Evolutionary conservation across 2,888 invertebrate species (phyloP).

Genomic region (Leucoma salicis): DNA sequence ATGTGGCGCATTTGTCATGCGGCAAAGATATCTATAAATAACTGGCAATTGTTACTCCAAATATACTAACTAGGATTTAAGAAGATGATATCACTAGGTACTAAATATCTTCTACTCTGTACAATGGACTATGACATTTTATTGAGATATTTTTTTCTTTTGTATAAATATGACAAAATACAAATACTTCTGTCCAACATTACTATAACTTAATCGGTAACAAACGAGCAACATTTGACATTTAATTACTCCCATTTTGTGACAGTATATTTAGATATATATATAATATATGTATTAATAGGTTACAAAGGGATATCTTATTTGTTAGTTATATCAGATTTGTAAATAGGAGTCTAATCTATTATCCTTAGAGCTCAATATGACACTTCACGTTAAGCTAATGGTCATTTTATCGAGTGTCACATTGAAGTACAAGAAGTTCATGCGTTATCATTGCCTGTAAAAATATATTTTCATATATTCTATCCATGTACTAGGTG

Average conservation of each 20-base stretch:
- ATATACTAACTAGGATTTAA: conserved; percentile 74
- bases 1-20: conserved; percentile 67
- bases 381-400: conserved; percentile 19
- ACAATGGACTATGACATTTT: conserved; percentile 79
- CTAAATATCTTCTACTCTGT: conserved; percentile 76
- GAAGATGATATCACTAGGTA: conserved; percentile 66
- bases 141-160: conserved; percentile 76
- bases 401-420: conserved; percentile 17
- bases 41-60: conserved; percentile 71
- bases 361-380: conserved; percentile 31
- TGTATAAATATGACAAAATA: conserved; percentile 81
- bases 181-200: conserved; percentile 72
- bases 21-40: conserved; percentile 47
- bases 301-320: conserved; percentile 54
- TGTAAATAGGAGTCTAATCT: conserved; percentile 49
- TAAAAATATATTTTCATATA: conserved; percentile 61
- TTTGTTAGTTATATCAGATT: conserved; percentile 55
- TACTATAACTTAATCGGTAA: conserved; percentile 74
- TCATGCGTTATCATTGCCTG: conserved; percentile 55
- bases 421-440: conserved; percentile 41
- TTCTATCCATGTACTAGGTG: conserved; percentile 62
- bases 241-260: conserved; percentile 71
- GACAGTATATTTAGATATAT: conserved; percentile 64
- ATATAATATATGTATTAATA: conserved; percentile 48
- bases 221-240: conserved; percentile 73